Base-by-base conservation (phyloP, 2,797 vertebrate species). In the Neosilurus hyrtlii region DNA sequence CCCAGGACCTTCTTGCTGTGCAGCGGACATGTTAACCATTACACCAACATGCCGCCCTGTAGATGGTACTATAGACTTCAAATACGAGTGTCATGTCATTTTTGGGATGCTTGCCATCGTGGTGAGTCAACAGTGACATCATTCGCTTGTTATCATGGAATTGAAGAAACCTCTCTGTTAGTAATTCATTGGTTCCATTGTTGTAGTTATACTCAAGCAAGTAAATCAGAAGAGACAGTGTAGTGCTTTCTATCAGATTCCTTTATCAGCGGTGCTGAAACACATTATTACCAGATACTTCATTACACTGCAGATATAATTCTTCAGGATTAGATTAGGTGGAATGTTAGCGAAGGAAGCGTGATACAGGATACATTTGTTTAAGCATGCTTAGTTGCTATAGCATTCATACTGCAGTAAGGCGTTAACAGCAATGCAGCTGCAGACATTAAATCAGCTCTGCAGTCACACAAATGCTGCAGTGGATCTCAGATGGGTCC, bases 401-500 rank as follows among this genome's bases (percentile, higher is more conserved):
- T 49, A 20, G 83, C 68, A 67, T 49, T 51, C 37, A 18, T 59
- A 79, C 56, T 79, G 63, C 74, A 82, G 78, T 51, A 24, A 63
- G 62, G 12, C 52, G 52, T 59, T 56, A 74, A 65, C 82, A 81
- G 65, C 71, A 80, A 72, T 82, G 81, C 83, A 52, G 22, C 74
- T 76, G 65, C 77, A 73, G 80, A 16, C 35, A 79, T 52, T 62
- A 37, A 70, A 43, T 67, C 49, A 56, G 51, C 54, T 72, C 57
- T 86, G 62, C 83, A 86, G 73, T 83, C 35, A 72, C 18, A 83
- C 18, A 77, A 74, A 63, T 86, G 63, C 61, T 78, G 76, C 82
- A 86, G 51, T 82, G 57, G 22, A 81, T 56, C 49, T 51, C 22
- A 43, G 51, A 66, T 35, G 24, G 35, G 67, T 43, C 35, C 61